phyloP scores from a whole-genome alignment of 2,113 vertebrate genomes.

The Baryphthengus martii region DNA sequence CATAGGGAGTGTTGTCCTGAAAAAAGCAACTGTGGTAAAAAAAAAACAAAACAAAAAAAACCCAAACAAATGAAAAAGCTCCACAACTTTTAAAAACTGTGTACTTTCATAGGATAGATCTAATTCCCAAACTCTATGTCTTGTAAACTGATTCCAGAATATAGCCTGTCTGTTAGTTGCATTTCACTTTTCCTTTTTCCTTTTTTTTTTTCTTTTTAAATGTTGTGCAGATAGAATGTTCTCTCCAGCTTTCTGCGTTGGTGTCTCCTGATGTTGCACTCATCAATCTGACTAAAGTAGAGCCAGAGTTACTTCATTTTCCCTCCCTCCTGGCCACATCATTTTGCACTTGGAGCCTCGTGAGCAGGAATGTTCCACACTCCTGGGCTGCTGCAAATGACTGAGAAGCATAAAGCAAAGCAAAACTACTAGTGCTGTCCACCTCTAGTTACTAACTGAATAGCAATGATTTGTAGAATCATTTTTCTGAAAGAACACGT shows the following conservation, averaged over 20 bases:
- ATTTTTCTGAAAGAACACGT: background rate
- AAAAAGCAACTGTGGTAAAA: background rate
- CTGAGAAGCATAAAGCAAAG: background rate
- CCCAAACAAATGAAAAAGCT: no score
- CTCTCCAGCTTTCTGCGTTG: constrained; percentile 65
- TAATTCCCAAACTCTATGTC: background rate
- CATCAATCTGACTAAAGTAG: background rate
- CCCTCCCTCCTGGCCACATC: background rate
- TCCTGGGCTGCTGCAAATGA: constrained; percentile 10
- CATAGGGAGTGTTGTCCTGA: background rate
- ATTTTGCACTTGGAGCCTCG: background rate
- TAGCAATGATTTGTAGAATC: background rate
- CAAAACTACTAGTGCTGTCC: background rate
- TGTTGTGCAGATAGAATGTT: constrained; percentile 47
- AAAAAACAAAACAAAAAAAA: background rate
- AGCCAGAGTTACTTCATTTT: background rate
- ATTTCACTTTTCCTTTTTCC: background rate
- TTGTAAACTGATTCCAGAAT: background rate
- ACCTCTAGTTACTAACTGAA: background rate
- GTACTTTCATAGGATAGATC: background rate
- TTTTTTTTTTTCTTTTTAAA: background rate
- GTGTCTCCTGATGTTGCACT: constrained; percentile 50
- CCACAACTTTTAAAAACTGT: no score
- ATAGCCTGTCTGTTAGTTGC: background rate
- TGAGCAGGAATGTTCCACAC: background rate